Evolutionary conservation across 2,797 vertebrate species (phyloP).

Genomic region (Oceanodroma leucorhoa): DNA sequence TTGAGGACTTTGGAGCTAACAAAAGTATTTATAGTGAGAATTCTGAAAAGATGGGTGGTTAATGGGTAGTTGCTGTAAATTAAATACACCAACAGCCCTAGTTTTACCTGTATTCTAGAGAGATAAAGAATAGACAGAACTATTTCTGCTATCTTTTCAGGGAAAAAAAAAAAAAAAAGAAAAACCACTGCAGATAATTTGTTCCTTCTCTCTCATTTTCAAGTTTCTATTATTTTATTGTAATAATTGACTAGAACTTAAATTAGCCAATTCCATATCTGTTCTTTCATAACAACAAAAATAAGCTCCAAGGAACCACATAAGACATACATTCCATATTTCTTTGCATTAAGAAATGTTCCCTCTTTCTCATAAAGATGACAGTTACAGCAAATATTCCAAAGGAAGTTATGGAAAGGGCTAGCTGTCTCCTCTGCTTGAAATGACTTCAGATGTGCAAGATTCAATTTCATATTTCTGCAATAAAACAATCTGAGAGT

Average conservation of each 20-base stretch:
- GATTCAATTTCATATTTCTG: conserved; percentile 49
- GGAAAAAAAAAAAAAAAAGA: background rate
- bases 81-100: background rate
- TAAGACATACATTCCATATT: background rate
- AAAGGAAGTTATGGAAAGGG: background rate
- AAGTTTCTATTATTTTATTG: background rate
- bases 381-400: background rate
- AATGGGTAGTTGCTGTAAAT: background rate
- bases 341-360: background rate
- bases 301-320: background rate
- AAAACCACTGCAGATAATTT: background rate
- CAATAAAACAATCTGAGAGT: conserved; percentile 49
- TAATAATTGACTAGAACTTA: background rate
- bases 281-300: background rate
- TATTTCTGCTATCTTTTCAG: background rate
- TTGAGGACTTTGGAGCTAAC: background rate
- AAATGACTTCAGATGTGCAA: conserved; percentile 49
- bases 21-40: background rate
- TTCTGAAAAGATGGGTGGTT: background rate
- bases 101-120: background rate
- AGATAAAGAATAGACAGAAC: background rate
- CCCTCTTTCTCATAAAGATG: background rate
- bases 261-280: background rate
- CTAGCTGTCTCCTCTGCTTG: conserved; percentile 10
- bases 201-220: background rate